Percentiles rank a stretch among this genome's conserved stretches.
Evolutionary conservation across 1,140 invertebrate genomes (phyloP).

Genomic region (Penaeus vannamei): DNA sequence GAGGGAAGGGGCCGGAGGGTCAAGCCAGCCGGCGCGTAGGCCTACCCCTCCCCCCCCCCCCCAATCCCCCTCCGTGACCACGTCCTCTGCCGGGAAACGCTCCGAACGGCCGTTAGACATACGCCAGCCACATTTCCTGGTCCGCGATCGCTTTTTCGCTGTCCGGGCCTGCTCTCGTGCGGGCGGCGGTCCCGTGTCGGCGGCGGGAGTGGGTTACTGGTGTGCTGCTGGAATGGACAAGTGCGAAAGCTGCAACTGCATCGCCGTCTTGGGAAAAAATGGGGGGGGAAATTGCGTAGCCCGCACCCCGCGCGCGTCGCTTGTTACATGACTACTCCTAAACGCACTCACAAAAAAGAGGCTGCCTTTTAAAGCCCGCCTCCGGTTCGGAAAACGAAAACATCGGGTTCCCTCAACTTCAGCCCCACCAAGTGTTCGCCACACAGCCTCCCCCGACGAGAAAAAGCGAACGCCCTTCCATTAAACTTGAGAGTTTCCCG

Average conservation of each 20-base stretch:
- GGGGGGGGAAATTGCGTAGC: no score
- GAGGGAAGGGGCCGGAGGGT: not conserved
- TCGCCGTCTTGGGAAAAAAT: no score
- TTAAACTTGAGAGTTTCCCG: slow-evolving; percentile 5
- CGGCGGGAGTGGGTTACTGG: no score
- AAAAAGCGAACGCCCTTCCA: not conserved
- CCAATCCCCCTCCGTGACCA: no score
- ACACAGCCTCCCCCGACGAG: not conserved
- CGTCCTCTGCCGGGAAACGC: slow-evolving; percentile 35
- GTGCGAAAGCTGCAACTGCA: no score
- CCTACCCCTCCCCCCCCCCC: slow-evolving; percentile 8
- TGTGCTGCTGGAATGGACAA: no score
- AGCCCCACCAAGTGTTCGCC: no score
- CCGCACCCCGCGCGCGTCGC: slow-evolving; percentile 24
- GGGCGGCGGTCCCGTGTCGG: no score
- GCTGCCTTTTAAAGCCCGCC: slow-evolving; percentile 49
- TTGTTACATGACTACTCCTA: slow-evolving; percentile 41
- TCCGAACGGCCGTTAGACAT: slow-evolving; percentile 63
- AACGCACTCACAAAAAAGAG: slow-evolving; percentile 18
- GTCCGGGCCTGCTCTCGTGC: no score
- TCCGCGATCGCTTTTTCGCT: not conserved
- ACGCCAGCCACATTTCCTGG: slow-evolving; percentile 41
- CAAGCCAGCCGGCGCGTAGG: slow-evolving; percentile 23
- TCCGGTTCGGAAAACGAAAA: not conserved
- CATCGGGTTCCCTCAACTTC: not conserved